Evolutionary conservation across 2,113 vertebrate species (phyloP).

Genomic region (Engraulis encrasicolus): DNA sequence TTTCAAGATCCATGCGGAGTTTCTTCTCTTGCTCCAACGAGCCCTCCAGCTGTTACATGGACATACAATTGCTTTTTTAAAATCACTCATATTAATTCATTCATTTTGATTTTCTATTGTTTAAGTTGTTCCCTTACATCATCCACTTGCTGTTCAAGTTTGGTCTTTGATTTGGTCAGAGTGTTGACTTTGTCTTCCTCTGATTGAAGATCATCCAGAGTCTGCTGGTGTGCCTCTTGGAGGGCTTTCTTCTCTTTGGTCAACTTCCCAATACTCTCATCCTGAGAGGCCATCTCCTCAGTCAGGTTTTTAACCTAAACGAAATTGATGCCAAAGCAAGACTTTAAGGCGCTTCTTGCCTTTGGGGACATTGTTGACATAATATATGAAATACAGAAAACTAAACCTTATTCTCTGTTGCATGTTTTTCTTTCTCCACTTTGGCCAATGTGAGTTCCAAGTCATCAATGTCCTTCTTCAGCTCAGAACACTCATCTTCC

Average conservation of each 20-base stretch:
- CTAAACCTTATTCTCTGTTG: constrained; percentile 17
- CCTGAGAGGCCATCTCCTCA: constrained; percentile 55
- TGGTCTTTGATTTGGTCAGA: constrained; percentile 68
- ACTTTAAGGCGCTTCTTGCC: no score
- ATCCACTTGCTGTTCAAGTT: constrained; percentile 54
- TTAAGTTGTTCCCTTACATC: constrained; percentile 38
- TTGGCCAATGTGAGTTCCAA: constrained; percentile 70
- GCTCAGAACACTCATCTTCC: constrained; percentile 79
- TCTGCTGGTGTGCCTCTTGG: constrained; percentile 56
- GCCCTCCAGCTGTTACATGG: constrained; percentile 48
- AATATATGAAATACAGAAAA: no score
- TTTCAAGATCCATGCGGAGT: constrained; percentile 66
- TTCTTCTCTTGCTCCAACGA: constrained; percentile 70
- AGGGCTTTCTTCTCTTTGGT: constrained; percentile 59
- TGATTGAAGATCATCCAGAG: constrained; percentile 71
- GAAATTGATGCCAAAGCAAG: background rate
- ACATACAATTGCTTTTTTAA: constrained; percentile 18
- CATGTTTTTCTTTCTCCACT: constrained; percentile 67
- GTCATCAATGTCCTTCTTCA: constrained; percentile 71
- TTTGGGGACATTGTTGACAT: no score
- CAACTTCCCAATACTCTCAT: constrained; percentile 52
- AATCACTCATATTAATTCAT: no score
- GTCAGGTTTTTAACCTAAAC: constrained; percentile 54
- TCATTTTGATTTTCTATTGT: background rate
- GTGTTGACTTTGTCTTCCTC: constrained; percentile 77